These are phyloP conservation scores for Myathropa florea DNA, from an alignment of 2,888 invertebrate genomes.

Conservation along the genomic window DNA sequence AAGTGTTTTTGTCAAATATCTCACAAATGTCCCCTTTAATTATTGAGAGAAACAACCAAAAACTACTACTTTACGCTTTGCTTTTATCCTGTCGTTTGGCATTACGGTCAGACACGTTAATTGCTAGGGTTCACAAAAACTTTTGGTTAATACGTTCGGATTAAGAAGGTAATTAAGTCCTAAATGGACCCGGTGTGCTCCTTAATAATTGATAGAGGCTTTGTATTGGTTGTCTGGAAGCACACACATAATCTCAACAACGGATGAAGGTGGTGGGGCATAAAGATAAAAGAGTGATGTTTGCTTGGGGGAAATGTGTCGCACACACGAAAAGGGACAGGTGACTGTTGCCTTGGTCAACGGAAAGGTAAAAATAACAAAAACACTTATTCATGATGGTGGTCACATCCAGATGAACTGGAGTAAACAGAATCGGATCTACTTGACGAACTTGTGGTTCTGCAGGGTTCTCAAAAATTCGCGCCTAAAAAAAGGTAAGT, in stretches of 20 bases:
- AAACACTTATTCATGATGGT: too few species aligned
- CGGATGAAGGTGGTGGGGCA: background rate
- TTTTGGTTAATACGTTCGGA: background rate
- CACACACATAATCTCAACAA: background rate
- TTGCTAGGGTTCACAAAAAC: background rate
- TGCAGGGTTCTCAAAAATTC: too few species aligned
- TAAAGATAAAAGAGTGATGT: background rate
- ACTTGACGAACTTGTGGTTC: too few species aligned
- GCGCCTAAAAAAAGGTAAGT: too few species aligned
- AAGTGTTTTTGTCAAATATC: background rate
- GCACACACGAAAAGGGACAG: background rate
- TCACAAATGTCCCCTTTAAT: background rate
- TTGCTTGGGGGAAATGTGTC: background rate
- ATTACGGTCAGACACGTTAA: background rate
- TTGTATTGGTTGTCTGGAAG: background rate
- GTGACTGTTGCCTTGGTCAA: too few species aligned
- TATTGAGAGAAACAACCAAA: background rate
- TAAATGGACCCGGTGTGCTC: background rate
- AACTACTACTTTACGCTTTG: background rate
- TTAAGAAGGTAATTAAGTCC: background rate
- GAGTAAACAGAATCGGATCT: too few species aligned
- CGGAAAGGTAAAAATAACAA: too few species aligned
- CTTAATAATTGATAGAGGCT: background rate
- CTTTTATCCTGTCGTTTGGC: background rate
- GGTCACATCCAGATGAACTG: too few species aligned